These are phyloP conservation scores for Rhyacichthys aspro DNA, from an alignment of 2,797 vertebrate genomes.

Conservation along the genomic window DNA sequence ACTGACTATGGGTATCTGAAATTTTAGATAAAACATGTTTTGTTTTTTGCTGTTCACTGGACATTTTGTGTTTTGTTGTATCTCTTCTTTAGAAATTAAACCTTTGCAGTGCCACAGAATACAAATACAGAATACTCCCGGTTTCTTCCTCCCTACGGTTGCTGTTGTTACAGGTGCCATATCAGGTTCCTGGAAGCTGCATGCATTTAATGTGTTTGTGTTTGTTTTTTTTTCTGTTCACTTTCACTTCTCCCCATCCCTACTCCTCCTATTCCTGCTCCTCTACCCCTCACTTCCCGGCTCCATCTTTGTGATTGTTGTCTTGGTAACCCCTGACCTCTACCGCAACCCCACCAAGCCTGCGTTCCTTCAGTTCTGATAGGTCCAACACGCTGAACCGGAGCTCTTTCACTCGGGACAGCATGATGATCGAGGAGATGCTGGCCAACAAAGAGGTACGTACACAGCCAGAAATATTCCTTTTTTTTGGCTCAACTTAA, in stretches of 20 bases:
- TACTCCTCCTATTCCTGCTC: neutral
- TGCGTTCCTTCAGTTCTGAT: conserved; percentile 99
- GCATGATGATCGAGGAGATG: conserved; percentile 97
- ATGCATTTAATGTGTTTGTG: conserved; percentile 91
- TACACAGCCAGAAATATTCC: conserved; percentile 5
- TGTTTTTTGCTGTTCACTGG: too few relatives aligned
- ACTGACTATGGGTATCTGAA: too few relatives aligned
- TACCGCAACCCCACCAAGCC: conserved; percentile 81
- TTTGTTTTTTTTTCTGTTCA: conserved; percentile 76
- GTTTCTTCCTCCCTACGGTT: conserved; percentile 23
- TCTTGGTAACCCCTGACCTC: conserved; percentile 68
- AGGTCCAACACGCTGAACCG: conserved; percentile 98
- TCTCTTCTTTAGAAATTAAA: neutral
- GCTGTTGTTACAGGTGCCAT: conserved; percentile 42
- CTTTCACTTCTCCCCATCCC: conserved; percentile 38
- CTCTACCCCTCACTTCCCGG: conserved; percentile 27
- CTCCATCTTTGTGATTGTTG: conserved; percentile 77
- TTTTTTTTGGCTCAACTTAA: too few relatives aligned
- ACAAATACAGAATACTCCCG: conserved; percentile 11
- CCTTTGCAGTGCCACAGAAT: conserved; percentile 1
- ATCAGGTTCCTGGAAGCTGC: conserved; percentile 92
- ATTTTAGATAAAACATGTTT: too few relatives aligned
- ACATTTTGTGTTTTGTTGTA: neutral
- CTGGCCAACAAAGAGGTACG: conserved; percentile 91
- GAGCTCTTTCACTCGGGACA: conserved; percentile 94